phyloP scores from a whole-genome alignment of 2,797 vertebrate species.

The Phataginus tetradactyla region DNA sequence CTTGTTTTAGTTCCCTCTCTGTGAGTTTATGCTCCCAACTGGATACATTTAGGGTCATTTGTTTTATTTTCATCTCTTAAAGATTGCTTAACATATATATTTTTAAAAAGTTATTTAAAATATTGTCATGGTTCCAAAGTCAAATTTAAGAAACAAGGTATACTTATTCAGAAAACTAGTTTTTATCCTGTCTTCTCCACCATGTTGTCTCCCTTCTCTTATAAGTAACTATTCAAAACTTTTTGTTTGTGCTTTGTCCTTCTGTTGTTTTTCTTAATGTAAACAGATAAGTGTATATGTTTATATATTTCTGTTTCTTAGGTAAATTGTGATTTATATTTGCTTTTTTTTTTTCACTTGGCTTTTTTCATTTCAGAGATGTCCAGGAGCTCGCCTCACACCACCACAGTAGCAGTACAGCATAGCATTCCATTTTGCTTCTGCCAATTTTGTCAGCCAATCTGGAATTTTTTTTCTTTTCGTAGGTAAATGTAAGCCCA shows the following conservation, averaged over 20 bases:
- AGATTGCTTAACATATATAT: not conserved
- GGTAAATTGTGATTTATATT: not conserved
- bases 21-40: not conserved
- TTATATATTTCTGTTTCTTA: slow-evolving; percentile 15
- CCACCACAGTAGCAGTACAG: not conserved
- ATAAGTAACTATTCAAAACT: not conserved
- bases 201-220: not conserved
- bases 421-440: not conserved
- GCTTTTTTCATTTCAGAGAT: not conserved
- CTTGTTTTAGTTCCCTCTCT: not conserved
- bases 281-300: not conserved
- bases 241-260: not conserved
- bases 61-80: slow-evolving; percentile 26
- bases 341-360: not conserved
- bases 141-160: not conserved
- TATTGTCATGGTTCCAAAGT: not conserved
- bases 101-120: slow-evolving; percentile 9
- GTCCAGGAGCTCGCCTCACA: not conserved
- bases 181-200: not conserved
- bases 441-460: not conserved
- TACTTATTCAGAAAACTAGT: not conserved
- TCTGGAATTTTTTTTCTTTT: not conserved
- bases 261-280: not conserved
- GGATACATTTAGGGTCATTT: not conserved
- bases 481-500: not conserved